Conservation (phyloP, 2,113 vertebrate species). For the Leucopsar rothschildi region DNA sequence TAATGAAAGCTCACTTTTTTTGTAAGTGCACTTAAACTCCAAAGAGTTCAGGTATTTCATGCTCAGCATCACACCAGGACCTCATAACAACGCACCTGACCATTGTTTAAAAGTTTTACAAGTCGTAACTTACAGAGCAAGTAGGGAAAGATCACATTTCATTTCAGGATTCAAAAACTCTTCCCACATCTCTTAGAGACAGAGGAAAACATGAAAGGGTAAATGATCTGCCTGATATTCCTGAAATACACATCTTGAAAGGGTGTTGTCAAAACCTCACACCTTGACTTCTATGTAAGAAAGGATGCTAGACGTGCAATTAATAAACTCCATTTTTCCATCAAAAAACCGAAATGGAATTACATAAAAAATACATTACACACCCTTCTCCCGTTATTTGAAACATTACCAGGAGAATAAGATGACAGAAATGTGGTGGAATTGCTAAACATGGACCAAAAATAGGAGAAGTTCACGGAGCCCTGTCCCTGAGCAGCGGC, state of each 20-base stretch:
- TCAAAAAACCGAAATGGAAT: accelerated
- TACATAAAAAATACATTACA: background rate
- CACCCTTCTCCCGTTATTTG: background rate
- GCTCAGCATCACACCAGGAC: background rate
- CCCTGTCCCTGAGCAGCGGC: background rate
- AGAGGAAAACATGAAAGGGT: background rate
- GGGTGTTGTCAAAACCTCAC: background rate
- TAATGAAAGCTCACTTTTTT: background rate
- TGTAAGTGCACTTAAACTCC: background rate
- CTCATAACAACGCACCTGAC: background rate
- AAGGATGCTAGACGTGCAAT: background rate
- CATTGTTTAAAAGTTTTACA: background rate
- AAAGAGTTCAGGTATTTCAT: background rate
- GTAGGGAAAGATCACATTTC: background rate
- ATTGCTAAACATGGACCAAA: background rate
- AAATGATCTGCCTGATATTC: background rate
- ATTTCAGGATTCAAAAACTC: background rate
- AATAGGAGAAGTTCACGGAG: background rate
- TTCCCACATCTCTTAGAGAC: background rate
- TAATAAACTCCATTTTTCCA: background rate
- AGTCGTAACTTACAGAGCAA: background rate
- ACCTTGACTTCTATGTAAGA: background rate
- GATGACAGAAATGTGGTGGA: background rate
- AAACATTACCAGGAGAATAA: background rate
- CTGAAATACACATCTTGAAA: background rate